Evolutionary conservation across 1,140 invertebrate genomes (phyloP).

Genomic region (Yoshiicerus persimilis): DNA sequence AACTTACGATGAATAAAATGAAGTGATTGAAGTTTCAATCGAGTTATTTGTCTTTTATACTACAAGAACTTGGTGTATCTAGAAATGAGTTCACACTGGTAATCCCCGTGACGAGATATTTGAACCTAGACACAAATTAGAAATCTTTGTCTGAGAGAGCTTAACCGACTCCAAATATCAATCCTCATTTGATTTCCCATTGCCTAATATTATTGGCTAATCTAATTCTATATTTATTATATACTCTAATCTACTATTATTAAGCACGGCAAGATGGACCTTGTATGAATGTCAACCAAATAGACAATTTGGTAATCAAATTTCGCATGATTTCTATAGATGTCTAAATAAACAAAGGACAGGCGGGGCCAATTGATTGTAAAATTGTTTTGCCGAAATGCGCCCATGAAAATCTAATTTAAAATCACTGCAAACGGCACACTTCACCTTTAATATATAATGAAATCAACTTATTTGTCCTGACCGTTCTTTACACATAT

Average conservation of each 20-base stretch:
- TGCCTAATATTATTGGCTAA: neutral
- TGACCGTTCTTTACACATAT: too few relatives aligned
- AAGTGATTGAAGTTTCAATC: neutral
- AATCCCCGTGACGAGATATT: neutral
- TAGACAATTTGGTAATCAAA: too few relatives aligned
- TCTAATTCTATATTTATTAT: neutral
- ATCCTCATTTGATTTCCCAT: neutral
- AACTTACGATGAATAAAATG: neutral
- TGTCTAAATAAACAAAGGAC: too few relatives aligned
- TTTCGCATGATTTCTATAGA: too few relatives aligned
- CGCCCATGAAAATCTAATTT: too few relatives aligned
- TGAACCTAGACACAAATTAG: neutral
- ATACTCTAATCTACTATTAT: too few relatives aligned
- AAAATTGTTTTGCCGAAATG: too few relatives aligned
- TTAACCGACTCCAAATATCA: neutral
- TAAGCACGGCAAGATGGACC: neutral
- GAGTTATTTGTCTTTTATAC: neutral
- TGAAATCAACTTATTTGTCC: too few relatives aligned
- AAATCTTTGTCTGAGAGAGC: neutral
- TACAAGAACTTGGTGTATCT: neutral
- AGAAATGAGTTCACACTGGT: neutral
- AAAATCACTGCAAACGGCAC: too few relatives aligned
- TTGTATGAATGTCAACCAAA: too few relatives aligned
- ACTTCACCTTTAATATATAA: too few relatives aligned
- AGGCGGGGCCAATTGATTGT: too few relatives aligned